Evolutionary conservation across 2,113 vertebrate species (phyloP).

Genomic region (Sardina pilchardus): DNA sequence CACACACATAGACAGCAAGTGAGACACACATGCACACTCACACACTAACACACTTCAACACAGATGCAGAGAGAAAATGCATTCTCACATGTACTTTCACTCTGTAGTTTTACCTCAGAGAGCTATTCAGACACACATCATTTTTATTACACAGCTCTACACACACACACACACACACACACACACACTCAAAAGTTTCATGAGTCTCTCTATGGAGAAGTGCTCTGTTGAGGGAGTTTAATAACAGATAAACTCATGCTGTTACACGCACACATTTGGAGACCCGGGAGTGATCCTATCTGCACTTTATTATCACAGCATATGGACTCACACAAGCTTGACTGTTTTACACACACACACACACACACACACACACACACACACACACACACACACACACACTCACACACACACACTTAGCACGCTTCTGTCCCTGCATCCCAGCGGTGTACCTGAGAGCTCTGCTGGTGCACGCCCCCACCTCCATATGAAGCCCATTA

Average conservation of each 20-base stretch:
- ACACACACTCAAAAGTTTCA: constrained; percentile 4
- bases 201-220: background rate
- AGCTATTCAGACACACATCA: too few species aligned
- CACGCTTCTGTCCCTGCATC: background rate
- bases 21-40: background rate
- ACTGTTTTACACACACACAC: background rate
- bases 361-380: background rate
- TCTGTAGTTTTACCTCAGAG: background rate
- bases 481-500: background rate
- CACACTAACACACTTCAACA: background rate
- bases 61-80: background rate
- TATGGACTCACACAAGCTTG: background rate
- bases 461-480: background rate
- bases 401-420: background rate
- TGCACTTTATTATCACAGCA: too few species aligned
- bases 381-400: too few species aligned
- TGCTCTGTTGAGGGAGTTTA: background rate
- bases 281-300: background rate
- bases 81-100: background rate
- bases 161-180: constrained; percentile 29
- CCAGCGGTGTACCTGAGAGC: background rate
- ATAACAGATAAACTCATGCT: background rate
- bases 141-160: background rate
- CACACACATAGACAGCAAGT: background rate
- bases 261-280: background rate